Percentiles rank a stretch among this genome's conserved stretches.
phyloP scores from a whole-genome alignment of 2,113 vertebrate genomes.

The Chaenogobius annularis region DNA sequence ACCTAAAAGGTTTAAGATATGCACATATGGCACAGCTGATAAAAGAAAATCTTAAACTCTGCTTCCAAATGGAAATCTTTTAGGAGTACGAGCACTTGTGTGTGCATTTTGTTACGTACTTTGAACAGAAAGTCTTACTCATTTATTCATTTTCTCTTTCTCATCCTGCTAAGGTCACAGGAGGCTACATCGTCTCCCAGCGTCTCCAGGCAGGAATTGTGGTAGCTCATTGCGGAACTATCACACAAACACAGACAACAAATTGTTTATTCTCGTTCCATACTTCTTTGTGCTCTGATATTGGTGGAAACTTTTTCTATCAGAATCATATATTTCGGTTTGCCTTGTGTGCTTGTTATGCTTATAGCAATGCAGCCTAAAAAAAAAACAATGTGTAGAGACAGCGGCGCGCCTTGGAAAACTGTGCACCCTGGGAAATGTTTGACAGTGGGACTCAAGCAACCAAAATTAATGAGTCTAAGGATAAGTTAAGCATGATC shows the following conservation, averaged over 20 bases:
- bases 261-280: not conserved
- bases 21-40: not conserved
- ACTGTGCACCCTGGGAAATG: not conserved
- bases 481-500: not conserved
- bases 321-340: not conserved
- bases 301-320: not conserved
- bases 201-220: not conserved
- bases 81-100: not conserved
- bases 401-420: not conserved
- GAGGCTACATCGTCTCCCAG: not conserved
- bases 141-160: not conserved
- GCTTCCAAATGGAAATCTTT: not conserved
- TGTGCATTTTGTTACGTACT: not conserved
- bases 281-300: not conserved
- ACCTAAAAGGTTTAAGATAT: not conserved
- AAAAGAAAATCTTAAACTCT: not conserved
- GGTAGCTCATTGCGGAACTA: not conserved
- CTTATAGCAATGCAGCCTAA: not conserved
- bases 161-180: not conserved
- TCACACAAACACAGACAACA: not conserved
- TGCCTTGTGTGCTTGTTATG: not conserved
- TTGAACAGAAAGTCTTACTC: not conserved
- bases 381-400: not conserved
- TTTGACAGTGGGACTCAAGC: constrained; percentile 1
- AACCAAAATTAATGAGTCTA: not conserved